These are phyloP conservation scores for Bolborhynchus lineola DNA, from an alignment of 2,113 vertebrate species.

Conservation along the genomic window DNA sequence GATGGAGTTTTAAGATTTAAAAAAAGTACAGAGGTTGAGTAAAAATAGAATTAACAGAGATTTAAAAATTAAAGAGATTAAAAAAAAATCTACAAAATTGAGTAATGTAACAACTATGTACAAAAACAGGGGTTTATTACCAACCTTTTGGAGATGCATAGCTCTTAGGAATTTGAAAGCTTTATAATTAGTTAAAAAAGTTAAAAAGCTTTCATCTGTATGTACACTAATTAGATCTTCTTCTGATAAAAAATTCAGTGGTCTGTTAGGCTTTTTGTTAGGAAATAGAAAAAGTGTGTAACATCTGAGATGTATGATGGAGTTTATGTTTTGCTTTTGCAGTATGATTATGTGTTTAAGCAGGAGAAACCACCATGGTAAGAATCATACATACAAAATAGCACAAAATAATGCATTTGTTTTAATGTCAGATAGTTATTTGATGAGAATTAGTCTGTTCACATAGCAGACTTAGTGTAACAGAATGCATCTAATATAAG, in stretches of 20 bases:
- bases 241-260: background rate
- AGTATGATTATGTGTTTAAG: background rate
- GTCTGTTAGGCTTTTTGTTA: background rate
- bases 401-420: background rate
- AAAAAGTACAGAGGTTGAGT: background rate
- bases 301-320: background rate
- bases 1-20: background rate
- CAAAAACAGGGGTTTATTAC: background rate
- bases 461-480: background rate
- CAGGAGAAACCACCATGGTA: slow-evolving; percentile 21
- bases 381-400: background rate
- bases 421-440: background rate
- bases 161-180: background rate
- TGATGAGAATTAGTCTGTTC: background rate
- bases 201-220: background rate
- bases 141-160: background rate
- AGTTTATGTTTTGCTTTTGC: slow-evolving; percentile 16
- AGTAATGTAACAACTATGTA: background rate
- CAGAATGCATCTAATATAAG: background rate
- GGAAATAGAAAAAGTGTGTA: background rate
- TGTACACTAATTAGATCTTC: background rate
- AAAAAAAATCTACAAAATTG: background rate
- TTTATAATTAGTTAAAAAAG: background rate
- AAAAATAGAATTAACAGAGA: background rate
- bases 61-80: background rate